Percentiles rank a stretch among this genome's conserved stretches.
phyloP scores from a whole-genome alignment of 2,113 vertebrate species.

The Oreochromis spilurus region DNA sequence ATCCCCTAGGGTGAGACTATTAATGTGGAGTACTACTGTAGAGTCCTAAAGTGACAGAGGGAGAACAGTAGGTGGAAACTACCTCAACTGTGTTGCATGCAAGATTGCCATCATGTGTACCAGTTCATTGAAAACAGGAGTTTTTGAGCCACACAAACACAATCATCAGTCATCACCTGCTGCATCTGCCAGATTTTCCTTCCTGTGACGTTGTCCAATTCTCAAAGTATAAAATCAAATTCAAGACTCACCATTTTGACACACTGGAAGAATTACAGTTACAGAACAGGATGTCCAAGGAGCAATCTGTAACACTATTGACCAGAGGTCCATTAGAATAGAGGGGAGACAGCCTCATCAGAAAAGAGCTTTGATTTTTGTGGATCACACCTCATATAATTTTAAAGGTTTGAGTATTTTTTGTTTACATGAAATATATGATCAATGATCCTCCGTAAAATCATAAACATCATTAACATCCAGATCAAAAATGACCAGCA shows the following conservation, averaged over 20 bases:
- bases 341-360: not conserved
- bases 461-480: constrained; percentile 7
- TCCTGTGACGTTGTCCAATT: not conserved
- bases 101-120: not conserved
- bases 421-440: not conserved
- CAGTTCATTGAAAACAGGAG: not conserved
- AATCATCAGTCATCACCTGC: not conserved
- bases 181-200: not conserved
- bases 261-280: not conserved
- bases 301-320: not conserved
- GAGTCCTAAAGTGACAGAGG: not conserved
- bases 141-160: not conserved
- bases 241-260: not conserved
- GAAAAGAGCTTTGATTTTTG: not conserved
- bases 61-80: not conserved
- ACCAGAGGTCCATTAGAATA: not conserved
- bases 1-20: not conserved
- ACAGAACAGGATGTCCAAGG: not conserved
- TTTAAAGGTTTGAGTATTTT: not conserved
- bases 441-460: not conserved
- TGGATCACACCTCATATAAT: not conserved
- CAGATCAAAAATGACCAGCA: not conserved
- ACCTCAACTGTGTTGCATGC: not conserved
- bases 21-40: not conserved
- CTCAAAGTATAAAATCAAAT: not conserved